Percentiles rank a stretch among this genome's conserved stretches.
Conservation (phyloP, 2,113 vertebrate genomes). For the human region GRCh38 chr14:96353501-96354000, state of each 20-base stretch:
- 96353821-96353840: background rate
- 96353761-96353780: background rate
- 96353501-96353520: background rate
- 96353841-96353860: background rate
- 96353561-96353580: background rate
- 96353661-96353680: background rate
- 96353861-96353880: background rate
- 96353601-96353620: background rate
- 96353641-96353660: accelerated
- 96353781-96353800: slow-evolving; percentile 6
- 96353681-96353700: background rate
- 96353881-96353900: background rate
- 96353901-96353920: background rate
- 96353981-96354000: background rate
- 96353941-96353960: background rate
- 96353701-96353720: background rate
- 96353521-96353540: background rate
- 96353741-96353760: background rate
- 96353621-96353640: background rate
- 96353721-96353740: background rate
- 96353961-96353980: background rate
- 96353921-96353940: background rate
- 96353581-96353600: too few species aligned
- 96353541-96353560: background rate
- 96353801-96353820: background rate